A percentile compares a stretch with the other conserved stretches of the same genome.
Conservation (phyloP, 2,113 vertebrate genomes). For the Lates calcarifer region DNA sequence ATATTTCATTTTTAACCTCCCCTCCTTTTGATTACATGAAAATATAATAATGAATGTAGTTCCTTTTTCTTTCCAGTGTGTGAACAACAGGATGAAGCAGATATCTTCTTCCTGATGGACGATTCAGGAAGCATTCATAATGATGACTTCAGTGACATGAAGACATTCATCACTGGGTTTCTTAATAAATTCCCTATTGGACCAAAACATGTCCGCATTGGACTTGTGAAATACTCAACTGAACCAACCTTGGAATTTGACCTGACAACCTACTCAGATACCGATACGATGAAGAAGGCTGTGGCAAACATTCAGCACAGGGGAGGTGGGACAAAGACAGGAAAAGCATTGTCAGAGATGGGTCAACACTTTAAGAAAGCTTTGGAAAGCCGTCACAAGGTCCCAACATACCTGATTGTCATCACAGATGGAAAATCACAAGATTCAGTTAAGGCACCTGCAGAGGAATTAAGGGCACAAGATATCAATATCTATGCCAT, state of each 20-base stretch:
- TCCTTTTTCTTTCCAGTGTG: conserved; percentile 77
- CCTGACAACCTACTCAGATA: conserved; percentile 58
- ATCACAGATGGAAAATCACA: conserved; percentile 85
- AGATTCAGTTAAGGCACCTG: conserved; percentile 77
- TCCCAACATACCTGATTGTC: conserved; percentile 81
- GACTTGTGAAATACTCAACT: conserved; percentile 82
- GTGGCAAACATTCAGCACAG: conserved; percentile 67
- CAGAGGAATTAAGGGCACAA: conserved; percentile 62
- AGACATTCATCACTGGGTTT: conserved; percentile 82
- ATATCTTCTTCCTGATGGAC: conserved; percentile 89
- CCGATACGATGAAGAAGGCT: conserved; percentile 64
- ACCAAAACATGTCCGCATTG: conserved; percentile 79
- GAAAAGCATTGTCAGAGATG: conserved; percentile 82
- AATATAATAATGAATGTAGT: background rate
- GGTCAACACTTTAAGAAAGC: conserved; percentile 64
- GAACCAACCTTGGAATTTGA: conserved; percentile 60
- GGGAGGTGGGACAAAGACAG: conserved; percentile 78
- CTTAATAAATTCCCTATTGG: conserved; percentile 80
- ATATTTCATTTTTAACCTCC: background rate
- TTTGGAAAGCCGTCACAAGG: conserved; percentile 38
- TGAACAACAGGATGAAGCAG: conserved; percentile 81
- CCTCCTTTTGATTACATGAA: background rate
- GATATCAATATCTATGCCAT: conserved; percentile 83
- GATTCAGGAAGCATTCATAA: conserved; percentile 78
- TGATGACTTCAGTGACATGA: conserved; percentile 83